phyloP scores from a whole-genome alignment of 1,140 invertebrate species.

The Drosophila repleta region DNA sequence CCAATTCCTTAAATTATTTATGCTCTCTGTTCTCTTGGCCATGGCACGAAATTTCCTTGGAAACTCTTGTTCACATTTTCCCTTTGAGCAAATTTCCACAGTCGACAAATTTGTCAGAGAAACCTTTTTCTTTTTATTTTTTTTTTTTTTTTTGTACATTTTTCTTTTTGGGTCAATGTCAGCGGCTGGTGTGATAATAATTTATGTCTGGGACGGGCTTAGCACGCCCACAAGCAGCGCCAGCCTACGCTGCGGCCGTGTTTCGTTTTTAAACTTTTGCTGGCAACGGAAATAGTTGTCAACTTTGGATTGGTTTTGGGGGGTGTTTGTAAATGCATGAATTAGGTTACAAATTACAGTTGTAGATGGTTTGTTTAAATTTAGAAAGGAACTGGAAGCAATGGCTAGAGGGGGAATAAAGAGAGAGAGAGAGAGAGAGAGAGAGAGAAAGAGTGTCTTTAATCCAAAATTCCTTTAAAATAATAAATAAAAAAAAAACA shows the following conservation, averaged over 20 bases:
- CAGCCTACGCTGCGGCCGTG: slow-evolving; percentile 9
- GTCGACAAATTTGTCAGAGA: slow-evolving; percentile 17
- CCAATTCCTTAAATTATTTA: slow-evolving; percentile 46
- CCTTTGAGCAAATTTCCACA: slow-evolving; percentile 3
- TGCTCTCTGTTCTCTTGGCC: neutral
- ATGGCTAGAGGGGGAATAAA: neutral
- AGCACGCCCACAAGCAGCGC: slow-evolving; percentile 10
- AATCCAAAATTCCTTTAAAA: neutral
- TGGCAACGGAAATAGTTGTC: slow-evolving; percentile 4
- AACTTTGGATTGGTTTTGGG: neutral
- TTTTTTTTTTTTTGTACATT: neutral
- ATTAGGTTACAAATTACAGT: slow-evolving; percentile 12
- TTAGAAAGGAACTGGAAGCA: neutral
- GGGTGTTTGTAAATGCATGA: slow-evolving; percentile 2
- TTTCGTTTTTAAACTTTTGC: slow-evolving; percentile 21
- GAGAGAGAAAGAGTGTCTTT: no score
- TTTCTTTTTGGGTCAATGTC: slow-evolving; percentile 43
- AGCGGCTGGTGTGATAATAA: slow-evolving; percentile 36
- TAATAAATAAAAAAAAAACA: neutral
- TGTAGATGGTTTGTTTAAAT: neutral
- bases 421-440: no score
- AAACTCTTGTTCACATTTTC: slow-evolving; percentile 17
- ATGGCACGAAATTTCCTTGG: slow-evolving; percentile 30
- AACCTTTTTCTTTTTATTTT: no score
- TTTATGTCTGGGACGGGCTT: slow-evolving; percentile 27